phyloP scores from a whole-genome alignment of 1,140 invertebrate genomes.

The Heliconius hewitsoni region DNA sequence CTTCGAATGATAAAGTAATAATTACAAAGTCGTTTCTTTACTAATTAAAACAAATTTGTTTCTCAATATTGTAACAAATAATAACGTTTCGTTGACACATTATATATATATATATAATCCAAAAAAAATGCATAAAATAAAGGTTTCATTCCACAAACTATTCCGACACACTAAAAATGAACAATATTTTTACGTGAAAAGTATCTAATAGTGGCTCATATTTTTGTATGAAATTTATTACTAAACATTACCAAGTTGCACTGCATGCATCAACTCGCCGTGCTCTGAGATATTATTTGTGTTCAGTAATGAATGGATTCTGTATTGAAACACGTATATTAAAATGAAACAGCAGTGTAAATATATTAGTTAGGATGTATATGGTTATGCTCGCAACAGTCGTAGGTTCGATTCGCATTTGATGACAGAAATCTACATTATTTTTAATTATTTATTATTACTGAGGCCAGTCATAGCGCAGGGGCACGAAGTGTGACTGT shows the following conservation, averaged over 20 bases:
- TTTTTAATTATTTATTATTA: too few species aligned
- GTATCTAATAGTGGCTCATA: not conserved
- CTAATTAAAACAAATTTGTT: too few species aligned
- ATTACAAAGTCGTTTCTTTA: too few species aligned
- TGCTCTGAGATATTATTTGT: not conserved
- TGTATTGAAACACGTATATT: not conserved
- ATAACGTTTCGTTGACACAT: too few species aligned
- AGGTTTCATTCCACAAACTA: not conserved
- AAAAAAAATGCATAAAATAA: not conserved
- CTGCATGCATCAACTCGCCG: slow-evolving; percentile 5
- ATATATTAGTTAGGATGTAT: not conserved
- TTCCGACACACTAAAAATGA: not conserved
- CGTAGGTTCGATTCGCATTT: too few species aligned
- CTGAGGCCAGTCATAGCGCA: too few species aligned
- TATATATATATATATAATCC: not conserved
- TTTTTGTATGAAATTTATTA: slow-evolving; percentile 1
- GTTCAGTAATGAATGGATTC: not conserved
- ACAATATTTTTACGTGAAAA: not conserved
- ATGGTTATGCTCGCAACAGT: too few species aligned
- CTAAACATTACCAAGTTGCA: slow-evolving; percentile 2
- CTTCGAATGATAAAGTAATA: too few species aligned
- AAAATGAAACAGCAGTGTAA: not conserved
- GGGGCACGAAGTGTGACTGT: too few species aligned
- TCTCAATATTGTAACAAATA: too few species aligned
- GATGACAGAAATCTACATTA: too few species aligned